Evolutionary conservation across 2,888 invertebrate genomes (phyloP).

Genomic region (Linyphia triangularis): DNA sequence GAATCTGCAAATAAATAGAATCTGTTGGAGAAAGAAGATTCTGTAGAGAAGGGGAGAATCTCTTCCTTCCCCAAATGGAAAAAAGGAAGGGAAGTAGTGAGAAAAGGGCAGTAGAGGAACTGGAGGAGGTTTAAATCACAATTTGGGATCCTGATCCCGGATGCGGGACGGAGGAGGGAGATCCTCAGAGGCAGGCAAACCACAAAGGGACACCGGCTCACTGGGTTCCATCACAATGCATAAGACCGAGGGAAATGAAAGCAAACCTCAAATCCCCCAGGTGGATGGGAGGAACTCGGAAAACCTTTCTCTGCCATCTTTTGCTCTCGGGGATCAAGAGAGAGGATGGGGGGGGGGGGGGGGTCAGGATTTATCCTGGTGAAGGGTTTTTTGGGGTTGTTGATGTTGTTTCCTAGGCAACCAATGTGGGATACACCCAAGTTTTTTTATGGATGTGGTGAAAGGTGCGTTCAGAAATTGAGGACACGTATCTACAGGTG

Average conservation of each 20-base stretch:
- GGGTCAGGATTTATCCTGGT: constrained; percentile 66
- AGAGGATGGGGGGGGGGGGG: constrained; percentile 34
- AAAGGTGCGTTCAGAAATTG: constrained; percentile 43
- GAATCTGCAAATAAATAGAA: constrained; percentile 59
- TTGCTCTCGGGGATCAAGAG: not conserved
- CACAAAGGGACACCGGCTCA: constrained; percentile 73
- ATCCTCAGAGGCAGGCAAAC: constrained; percentile 70
- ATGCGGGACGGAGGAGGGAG: constrained; percentile 61
- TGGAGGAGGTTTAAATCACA: constrained; percentile 72
- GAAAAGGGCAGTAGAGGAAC: constrained; percentile 10
- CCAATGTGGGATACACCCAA: too few species aligned
- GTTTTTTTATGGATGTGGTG: too few species aligned
- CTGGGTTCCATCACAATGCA: constrained; percentile 72
- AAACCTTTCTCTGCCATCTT: constrained; percentile 44
- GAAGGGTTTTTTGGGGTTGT: constrained; percentile 46
- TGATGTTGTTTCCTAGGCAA: constrained; percentile 57
- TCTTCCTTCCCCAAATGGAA: constrained; percentile 50
- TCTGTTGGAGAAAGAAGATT: not conserved
- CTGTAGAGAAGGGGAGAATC: constrained; percentile 15
- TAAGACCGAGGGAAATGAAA: constrained; percentile 75
- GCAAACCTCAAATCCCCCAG: constrained; percentile 75
- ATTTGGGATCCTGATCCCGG: constrained; percentile 59
- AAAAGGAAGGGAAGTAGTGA: constrained; percentile 24
- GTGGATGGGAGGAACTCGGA: constrained; percentile 62
- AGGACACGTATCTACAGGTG: constrained; percentile 46